Percentiles rank a stretch among this genome's conserved stretches.
Conservation (phyloP, 2,797 vertebrate species). For the Platalea minor region DNA sequence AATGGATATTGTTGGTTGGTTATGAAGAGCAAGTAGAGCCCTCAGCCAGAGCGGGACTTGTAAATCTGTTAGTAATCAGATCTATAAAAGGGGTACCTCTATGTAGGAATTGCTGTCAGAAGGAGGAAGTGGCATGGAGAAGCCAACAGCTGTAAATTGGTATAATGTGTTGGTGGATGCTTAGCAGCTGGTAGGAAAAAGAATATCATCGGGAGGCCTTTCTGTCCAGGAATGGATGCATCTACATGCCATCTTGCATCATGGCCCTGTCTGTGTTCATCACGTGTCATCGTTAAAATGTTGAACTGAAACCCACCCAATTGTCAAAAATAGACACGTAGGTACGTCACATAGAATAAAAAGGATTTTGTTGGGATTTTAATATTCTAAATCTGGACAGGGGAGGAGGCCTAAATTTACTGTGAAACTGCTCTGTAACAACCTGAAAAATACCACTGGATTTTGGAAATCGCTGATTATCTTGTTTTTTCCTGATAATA, state of each 20-base stretch:
- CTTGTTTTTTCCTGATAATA: neutral
- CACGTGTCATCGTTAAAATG: neutral
- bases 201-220: neutral
- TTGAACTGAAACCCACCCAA: neutral
- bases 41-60: neutral
- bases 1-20: neutral
- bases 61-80: neutral
- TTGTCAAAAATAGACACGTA: neutral
- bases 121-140: neutral
- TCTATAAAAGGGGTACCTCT: neutral
- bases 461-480: neutral
- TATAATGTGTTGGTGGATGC: neutral
- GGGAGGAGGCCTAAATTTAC: neutral
- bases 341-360: neutral
- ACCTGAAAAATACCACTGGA: neutral
- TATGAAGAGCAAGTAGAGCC: neutral
- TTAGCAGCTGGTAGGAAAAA: neutral
- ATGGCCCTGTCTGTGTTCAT: neutral
- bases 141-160: neutral
- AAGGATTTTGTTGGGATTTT: neutral
- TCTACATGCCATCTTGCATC: neutral
- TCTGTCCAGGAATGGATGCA: neutral
- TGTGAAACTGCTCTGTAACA: neutral
- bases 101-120: neutral
- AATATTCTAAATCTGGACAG: neutral